Percentiles rank a stretch among this genome's conserved stretches.
These are phyloP conservation scores for Drosophila gunungcola DNA, from an alignment of 1,140 invertebrate genomes.

Conservation along the genomic window DNA sequence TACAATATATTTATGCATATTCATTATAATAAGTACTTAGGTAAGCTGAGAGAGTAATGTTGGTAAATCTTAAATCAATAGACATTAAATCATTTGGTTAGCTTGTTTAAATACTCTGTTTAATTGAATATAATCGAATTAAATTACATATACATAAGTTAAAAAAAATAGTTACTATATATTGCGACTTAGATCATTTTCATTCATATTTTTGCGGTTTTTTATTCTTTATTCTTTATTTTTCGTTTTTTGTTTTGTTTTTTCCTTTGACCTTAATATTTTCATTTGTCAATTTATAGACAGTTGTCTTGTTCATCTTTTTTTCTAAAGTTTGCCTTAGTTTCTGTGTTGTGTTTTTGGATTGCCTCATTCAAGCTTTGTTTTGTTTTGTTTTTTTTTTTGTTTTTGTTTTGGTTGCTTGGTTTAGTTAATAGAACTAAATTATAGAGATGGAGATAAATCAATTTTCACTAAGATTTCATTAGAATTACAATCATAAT, in stretches of 20 bases:
- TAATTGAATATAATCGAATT: slow-evolving; percentile 70
- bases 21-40: slow-evolving; percentile 47
- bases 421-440: slow-evolving; percentile 41
- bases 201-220: slow-evolving; percentile 17
- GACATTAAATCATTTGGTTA: slow-evolving; percentile 80
- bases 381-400: slow-evolving; percentile 28
- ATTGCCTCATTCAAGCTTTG: slow-evolving; percentile 77
- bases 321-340: slow-evolving; percentile 44
- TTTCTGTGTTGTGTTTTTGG: slow-evolving; percentile 39
- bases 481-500: slow-evolving; percentile 59
- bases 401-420: slow-evolving; percentile 16
- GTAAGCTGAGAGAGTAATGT: slow-evolving; percentile 47
- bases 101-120: slow-evolving; percentile 70
- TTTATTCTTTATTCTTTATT: slow-evolving; percentile 8
- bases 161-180: slow-evolving; percentile 57
- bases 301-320: slow-evolving; percentile 48
- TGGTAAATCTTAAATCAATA: slow-evolving; percentile 63
- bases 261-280: slow-evolving; percentile 7
- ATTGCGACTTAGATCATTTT: slow-evolving; percentile 57
- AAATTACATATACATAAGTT: slow-evolving; percentile 58
- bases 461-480: slow-evolving; percentile 79
- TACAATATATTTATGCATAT: slow-evolving; percentile 50
- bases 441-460: slow-evolving; percentile 60
- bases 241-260: slow-evolving; percentile 14
- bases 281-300: slow-evolving; percentile 66